A percentile compares a stretch with the other conserved stretches of the same genome.
phyloP scores from a whole-genome alignment of 1,140 invertebrate genomes.

The Hydropsyche tenuis region DNA sequence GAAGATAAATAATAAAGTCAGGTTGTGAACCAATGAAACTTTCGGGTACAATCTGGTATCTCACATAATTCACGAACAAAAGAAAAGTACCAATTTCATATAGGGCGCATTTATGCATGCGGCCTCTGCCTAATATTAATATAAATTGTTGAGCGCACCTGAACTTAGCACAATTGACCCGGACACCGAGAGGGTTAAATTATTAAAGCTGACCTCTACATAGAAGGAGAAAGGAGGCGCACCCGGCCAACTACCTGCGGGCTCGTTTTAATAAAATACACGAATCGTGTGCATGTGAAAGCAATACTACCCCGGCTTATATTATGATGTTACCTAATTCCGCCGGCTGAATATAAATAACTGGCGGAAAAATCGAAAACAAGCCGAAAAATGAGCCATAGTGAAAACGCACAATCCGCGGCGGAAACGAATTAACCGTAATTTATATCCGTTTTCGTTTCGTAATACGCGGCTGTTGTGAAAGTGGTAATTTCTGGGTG shows the following conservation, averaged over 20 bases:
- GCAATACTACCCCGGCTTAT: background rate
- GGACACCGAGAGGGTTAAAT: slow-evolving; percentile 9
- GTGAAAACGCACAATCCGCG: background rate
- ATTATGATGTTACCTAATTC: slow-evolving; percentile 16
- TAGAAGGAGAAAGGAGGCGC: background rate
- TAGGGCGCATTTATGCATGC: background rate
- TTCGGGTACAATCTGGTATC: no score
- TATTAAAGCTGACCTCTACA: slow-evolving; percentile 14
- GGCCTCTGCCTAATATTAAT: background rate
- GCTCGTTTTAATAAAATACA: slow-evolving; percentile 15
- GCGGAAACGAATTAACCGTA: slow-evolving; percentile 1
- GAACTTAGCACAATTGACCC: slow-evolving; percentile 16
- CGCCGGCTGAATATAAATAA: background rate
- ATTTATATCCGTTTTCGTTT: slow-evolving; percentile 22
- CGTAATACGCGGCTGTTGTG: slow-evolving; percentile 1
- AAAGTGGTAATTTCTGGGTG: background rate
- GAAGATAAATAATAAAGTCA: no score
- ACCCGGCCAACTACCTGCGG: background rate
- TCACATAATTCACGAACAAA: no score
- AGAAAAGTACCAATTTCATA: no score
- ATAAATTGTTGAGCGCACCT: background rate
- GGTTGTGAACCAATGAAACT: no score
- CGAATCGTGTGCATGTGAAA: slow-evolving; percentile 16
- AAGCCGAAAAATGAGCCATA: background rate
- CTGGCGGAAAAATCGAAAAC: background rate